phyloP scores from a whole-genome alignment of 2,797 vertebrate genomes.

The Spinus olivaceus region DNA sequence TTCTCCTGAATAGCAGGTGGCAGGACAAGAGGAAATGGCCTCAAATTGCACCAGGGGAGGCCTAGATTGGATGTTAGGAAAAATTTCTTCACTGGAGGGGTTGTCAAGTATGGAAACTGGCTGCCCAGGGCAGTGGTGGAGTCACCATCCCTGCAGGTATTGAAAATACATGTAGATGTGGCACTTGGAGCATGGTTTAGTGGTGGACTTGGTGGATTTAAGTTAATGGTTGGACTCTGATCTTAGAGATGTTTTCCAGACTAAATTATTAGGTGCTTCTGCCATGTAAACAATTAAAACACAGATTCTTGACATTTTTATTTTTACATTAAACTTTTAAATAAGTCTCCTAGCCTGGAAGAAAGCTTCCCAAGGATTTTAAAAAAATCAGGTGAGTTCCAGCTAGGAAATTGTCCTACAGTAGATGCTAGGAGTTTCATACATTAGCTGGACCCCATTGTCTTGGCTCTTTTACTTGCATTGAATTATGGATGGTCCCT shows the following conservation, averaged over 20 bases:
- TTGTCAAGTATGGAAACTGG: not conserved
- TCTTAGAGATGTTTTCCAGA: not conserved
- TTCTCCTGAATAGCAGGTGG: not conserved
- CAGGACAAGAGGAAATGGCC: not conserved
- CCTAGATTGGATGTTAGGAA: not conserved
- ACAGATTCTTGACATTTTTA: not conserved
- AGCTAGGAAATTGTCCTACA: not conserved
- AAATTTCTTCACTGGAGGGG: not conserved
- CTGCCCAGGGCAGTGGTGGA: not conserved
- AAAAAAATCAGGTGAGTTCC: not conserved
- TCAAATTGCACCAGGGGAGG: not conserved
- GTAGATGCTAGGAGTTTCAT: not conserved
- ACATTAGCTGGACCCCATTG: constrained; percentile 36
- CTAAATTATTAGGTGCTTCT: not conserved
- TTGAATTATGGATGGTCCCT: constrained; percentile 62
- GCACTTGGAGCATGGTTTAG: not conserved
- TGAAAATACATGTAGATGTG: not conserved
- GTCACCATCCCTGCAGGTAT: not conserved
- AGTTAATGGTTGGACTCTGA: not conserved
- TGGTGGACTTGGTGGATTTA: not conserved
- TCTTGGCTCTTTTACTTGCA: constrained; percentile 34
- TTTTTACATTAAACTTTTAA: not conserved
- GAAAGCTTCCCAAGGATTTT: not conserved
- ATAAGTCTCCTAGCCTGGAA: not conserved
- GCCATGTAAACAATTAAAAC: not conserved